phyloP scores from a whole-genome alignment of 2,888 invertebrate species.

The Drosophila fulvimacula region DNA sequence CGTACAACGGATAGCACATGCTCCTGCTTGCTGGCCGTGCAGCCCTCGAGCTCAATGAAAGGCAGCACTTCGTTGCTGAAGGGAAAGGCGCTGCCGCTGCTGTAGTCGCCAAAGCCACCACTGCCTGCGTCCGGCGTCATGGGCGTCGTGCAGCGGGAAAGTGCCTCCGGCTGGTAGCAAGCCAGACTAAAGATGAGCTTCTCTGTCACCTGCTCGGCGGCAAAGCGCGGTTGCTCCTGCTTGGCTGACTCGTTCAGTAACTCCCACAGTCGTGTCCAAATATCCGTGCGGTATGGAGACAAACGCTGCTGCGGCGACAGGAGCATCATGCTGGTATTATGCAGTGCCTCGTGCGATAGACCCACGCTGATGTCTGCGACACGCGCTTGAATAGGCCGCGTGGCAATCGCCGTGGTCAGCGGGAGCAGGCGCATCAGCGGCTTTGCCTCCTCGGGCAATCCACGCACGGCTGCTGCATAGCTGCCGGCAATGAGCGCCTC shows the following conservation, averaged over 20 bases:
- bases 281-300: conserved; percentile 92
- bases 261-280: conserved; percentile 93
- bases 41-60: conserved; percentile 92
- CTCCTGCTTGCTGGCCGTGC: conserved; percentile 95
- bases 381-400: conserved; percentile 84
- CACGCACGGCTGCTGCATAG: conserved; percentile 89
- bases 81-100: conserved; percentile 85
- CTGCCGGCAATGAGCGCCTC: conserved; percentile 93
- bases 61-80: conserved; percentile 88
- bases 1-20: conserved; percentile 93
- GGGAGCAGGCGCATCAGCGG: conserved; percentile 90
- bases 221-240: conserved; percentile 88
- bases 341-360: conserved; percentile 90
- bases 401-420: conserved; percentile 86
- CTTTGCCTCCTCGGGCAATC: conserved; percentile 89
- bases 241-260: conserved; percentile 87
- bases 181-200: conserved; percentile 92
- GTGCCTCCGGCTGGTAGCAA: conserved; percentile 94
- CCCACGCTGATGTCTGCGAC: conserved; percentile 86
- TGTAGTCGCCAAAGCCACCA: conserved; percentile 85
- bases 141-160: conserved; percentile 93
- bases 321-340: conserved; percentile 93
- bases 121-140: conserved; percentile 89
- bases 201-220: conserved; percentile 90
- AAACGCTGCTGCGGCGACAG: conserved; percentile 93